Percentiles rank a stretch among this genome's conserved stretches.
phyloP scores from a whole-genome alignment of 2,113 vertebrate genomes.

The Syngnathus typhle region DNA sequence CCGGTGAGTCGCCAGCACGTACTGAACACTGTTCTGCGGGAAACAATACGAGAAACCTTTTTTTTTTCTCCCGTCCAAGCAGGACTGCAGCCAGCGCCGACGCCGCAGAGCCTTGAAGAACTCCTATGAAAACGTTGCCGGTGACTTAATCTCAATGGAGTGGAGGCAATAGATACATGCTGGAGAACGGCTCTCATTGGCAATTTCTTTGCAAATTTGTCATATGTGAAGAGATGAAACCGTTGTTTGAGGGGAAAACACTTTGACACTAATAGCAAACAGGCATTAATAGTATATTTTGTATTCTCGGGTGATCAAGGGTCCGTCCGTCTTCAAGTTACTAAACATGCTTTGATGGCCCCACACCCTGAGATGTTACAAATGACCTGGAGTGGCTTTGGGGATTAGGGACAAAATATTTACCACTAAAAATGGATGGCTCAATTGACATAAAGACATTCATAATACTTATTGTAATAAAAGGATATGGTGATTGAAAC shows the following conservation, averaged over 20 bases:
- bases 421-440: not conserved
- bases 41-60: not conserved
- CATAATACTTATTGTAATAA: not conserved
- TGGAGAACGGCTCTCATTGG: not conserved
- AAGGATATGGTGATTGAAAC: not conserved
- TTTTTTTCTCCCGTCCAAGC: not conserved
- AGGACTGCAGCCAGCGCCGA: not conserved
- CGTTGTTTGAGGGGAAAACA: not conserved
- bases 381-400: not conserved
- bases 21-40: not conserved
- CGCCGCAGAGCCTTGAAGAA: not conserved
- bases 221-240: not conserved
- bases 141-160: not conserved
- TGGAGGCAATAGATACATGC: not conserved
- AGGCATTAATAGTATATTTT: not conserved
- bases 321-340: not conserved
- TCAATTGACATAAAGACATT: not conserved
- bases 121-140: not conserved
- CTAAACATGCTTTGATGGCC: not conserved
- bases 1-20: constrained; percentile 3
- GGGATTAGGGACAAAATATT: not conserved
- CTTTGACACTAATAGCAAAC: not conserved
- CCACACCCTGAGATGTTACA: not conserved
- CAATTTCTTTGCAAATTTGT: not conserved
- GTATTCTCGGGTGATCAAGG: not conserved